Base-by-base conservation (phyloP, 2,888 invertebrate species). In the Myopa tessellatipennis region DNA sequence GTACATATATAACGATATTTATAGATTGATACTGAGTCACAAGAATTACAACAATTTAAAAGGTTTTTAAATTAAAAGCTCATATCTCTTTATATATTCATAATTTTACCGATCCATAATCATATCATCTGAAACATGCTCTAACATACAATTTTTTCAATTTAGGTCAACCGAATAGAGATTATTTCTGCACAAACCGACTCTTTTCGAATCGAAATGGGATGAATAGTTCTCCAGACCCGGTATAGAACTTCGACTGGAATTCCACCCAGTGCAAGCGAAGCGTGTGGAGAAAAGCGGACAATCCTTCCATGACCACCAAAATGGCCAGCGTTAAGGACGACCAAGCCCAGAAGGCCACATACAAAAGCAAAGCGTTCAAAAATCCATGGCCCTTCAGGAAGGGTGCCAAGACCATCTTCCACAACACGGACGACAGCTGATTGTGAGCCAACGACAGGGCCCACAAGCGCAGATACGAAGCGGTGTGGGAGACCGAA, bases 211-310 rank as follows among this genome's bases (percentile, higher is more conserved):
- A 96, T 83, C 93, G 93, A 91, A 97, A 97, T 1, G 97, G 96
- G 83, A 91, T 90, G 91, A 97, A 97, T 68, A 92, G 87, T 88
- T 94, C 93, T 2, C 97, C 97, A 78, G 92, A 89, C 71, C 97
- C 97, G 4, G 90, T 86, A 89, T 96, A 97, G 90, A 97, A 97
- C 90, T 97, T 97, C 88, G 96, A 97, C 91, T 98, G 98, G 91
- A 99, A 99, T 90, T 97, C 97, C 83, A 97, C 96, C 96, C 98
- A 98, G 90, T 98, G 98, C 84, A 98, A 92, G 91, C 99, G 96
- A 82, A 99, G 92, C 0, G 99, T 98, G 88, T 99, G 99, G 82
- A 99, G 91, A 91, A 99, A 99, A 50, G 99, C 99, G n/a, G 98
- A 99, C 12, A 99, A 92, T 0, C 99, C 99, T 91, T 99, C 99